A percentile compares a stretch with the other conserved stretches of the same genome.
These are phyloP conservation scores for Tetrax tetrax DNA, from an alignment of 2,113 vertebrate genomes.

Conservation along the genomic window DNA sequence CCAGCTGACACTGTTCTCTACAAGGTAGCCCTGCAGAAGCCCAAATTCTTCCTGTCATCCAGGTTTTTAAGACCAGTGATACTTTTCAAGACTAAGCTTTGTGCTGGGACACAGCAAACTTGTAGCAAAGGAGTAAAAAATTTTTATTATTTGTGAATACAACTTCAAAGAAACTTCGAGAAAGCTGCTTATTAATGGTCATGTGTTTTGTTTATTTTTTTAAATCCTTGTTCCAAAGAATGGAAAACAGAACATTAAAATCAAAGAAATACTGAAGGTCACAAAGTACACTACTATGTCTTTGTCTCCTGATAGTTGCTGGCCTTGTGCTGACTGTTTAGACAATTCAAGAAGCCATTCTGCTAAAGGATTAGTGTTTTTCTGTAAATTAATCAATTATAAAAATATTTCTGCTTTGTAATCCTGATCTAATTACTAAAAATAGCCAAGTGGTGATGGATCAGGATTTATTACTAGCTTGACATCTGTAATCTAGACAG, in stretches of 20 bases:
- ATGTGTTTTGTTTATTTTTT: background rate
- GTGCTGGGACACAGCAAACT: background rate
- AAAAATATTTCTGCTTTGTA: conserved; percentile 7
- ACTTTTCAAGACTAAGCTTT: background rate
- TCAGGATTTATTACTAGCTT: conserved; percentile 8
- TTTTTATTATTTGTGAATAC: background rate
- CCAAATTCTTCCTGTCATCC: background rate
- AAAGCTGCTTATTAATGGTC: background rate
- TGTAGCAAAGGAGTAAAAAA: background rate
- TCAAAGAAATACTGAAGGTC: background rate
- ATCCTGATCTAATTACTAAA: background rate
- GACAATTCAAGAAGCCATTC: background rate
- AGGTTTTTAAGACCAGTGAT: background rate
- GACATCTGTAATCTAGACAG: background rate
- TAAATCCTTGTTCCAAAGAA: background rate
- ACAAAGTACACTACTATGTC: background rate
- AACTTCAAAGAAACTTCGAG: background rate
- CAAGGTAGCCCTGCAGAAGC: background rate
- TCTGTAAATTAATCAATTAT: background rate
- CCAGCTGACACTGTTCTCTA: background rate
- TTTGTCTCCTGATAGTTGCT: background rate
- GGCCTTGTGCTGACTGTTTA: background rate
- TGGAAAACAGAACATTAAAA: background rate
- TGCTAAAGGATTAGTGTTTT: background rate
- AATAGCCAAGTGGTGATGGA: background rate